These are phyloP conservation scores for Fragum whitleyi DNA, from an alignment of 2,888 invertebrate genomes.

Conservation along the genomic window DNA sequence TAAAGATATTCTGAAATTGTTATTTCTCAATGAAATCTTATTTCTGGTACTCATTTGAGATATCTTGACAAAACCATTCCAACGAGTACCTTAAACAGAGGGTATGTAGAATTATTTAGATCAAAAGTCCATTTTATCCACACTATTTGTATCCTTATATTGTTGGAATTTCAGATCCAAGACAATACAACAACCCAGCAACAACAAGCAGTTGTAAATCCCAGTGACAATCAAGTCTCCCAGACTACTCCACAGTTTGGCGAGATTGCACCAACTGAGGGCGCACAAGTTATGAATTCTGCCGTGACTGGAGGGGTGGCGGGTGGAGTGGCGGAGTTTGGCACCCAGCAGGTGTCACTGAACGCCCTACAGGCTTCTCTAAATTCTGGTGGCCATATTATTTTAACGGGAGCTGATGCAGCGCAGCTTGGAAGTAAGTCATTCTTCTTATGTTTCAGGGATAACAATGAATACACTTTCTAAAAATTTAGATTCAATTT, in stretches of 20 bases:
- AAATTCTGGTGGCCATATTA: constrained; percentile 96
- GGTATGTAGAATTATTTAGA: too few species aligned
- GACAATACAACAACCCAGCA: constrained; percentile 8
- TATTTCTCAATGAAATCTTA: too few species aligned
- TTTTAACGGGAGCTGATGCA: constrained; percentile 92
- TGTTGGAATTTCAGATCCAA: constrained; percentile 10
- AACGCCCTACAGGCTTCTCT: constrained; percentile 64
- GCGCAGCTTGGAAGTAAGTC: constrained; percentile 72
- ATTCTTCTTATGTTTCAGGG: too few species aligned
- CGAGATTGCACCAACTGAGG: constrained; percentile 89
- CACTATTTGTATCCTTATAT: too few species aligned
- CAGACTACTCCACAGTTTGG: constrained; percentile 87
- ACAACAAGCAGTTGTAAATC: not conserved
- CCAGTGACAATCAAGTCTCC: not conserved
- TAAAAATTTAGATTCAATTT: too few species aligned
- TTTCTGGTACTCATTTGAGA: too few species aligned
- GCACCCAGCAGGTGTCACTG: constrained; percentile 48
- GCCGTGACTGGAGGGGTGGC: not conserved
- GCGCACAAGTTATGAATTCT: constrained; percentile 88
- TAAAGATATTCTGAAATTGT: too few species aligned
- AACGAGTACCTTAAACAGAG: too few species aligned
- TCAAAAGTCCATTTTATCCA: too few species aligned
- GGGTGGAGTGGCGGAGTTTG: constrained; percentile 16
- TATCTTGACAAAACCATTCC: too few species aligned
- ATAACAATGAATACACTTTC: too few species aligned